These are phyloP conservation scores for Sepiola atlantica DNA, from an alignment of 2,888 invertebrate species.

Conservation along the genomic window DNA sequence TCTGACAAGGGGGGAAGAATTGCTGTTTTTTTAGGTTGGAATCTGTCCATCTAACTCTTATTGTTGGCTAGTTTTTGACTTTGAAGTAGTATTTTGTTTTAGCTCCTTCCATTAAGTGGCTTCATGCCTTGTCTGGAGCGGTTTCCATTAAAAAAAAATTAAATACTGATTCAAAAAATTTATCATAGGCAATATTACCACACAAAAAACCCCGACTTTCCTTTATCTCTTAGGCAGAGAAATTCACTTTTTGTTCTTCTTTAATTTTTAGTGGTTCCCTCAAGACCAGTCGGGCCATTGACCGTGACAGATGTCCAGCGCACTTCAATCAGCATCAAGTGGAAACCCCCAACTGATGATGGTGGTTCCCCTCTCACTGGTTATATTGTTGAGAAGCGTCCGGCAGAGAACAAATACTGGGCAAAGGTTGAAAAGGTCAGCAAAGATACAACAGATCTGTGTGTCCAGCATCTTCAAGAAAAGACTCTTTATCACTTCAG, in stretches of 20 bases:
- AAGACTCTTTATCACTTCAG: constrained; percentile 75
- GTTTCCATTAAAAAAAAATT: too few species aligned
- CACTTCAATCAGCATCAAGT: constrained; percentile 69
- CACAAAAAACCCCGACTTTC: too few species aligned
- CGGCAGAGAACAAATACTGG: constrained; percentile 76
- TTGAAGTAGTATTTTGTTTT: too few species aligned
- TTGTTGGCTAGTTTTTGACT: too few species aligned
- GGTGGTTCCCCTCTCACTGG: constrained; percentile 84
- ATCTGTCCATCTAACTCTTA: too few species aligned
- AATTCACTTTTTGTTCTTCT: background rate
- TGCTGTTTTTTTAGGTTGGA: too few species aligned
- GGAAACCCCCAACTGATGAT: constrained; percentile 85
- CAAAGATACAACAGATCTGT: constrained; percentile 67
- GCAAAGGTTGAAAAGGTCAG: constrained; percentile 93
- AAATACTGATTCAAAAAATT: too few species aligned
- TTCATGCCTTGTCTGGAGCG: too few species aligned
- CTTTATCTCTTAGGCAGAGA: background rate
- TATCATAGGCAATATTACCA: too few species aligned
- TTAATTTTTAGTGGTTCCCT: constrained; percentile 63
- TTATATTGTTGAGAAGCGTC: constrained; percentile 72
- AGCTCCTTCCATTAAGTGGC: too few species aligned
- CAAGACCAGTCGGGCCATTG: constrained; percentile 64
- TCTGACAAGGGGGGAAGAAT: too few species aligned
- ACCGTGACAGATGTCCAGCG: constrained; percentile 66
- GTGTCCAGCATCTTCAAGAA: constrained; percentile 68